These are phyloP conservation scores for Chiloscyllium plagiosum DNA, from an alignment of 2,113 vertebrate species.

Conservation along the genomic window DNA sequence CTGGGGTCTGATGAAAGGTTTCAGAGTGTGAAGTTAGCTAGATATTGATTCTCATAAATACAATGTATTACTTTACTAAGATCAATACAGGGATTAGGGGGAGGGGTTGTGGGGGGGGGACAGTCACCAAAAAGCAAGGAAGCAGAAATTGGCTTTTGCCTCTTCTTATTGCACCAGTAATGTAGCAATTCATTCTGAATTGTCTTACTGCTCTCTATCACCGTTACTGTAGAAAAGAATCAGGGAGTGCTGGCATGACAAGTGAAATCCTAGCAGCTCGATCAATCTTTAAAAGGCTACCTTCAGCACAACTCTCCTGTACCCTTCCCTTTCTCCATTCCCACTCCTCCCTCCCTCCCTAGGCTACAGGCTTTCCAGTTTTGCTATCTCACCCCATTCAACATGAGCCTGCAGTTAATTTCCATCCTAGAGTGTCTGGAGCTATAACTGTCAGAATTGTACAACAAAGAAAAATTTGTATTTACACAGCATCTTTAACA, in stretches of 20 bases:
- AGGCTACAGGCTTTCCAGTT: background rate
- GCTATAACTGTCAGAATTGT: background rate
- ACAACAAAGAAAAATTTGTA: background rate
- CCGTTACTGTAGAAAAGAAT: background rate
- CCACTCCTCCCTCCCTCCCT: background rate
- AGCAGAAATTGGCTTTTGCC: constrained; percentile 82
- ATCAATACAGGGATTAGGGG: constrained; percentile 74
- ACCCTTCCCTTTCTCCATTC: background rate
- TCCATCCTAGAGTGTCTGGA: background rate
- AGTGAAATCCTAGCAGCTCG: background rate
- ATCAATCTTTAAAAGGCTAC: background rate
- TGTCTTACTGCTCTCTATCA: background rate
- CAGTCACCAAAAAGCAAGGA: constrained; percentile 73
- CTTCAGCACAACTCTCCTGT: background rate
- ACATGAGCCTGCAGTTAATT: background rate
- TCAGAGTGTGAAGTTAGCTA: constrained; percentile 28
- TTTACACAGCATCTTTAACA: background rate
- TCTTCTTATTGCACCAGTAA: constrained; percentile 11
- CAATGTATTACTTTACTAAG: constrained; percentile 88
- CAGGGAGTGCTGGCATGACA: background rate
- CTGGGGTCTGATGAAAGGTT: constrained; percentile 17
- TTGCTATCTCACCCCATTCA: background rate
- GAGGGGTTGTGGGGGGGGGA: constrained; percentile 55
- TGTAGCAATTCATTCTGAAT: constrained; percentile 20
- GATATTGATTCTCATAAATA: constrained; percentile 70